Evolutionary conservation across 2,113 vertebrate species (phyloP).

Genomic region (Alligator sinensis): DNA sequence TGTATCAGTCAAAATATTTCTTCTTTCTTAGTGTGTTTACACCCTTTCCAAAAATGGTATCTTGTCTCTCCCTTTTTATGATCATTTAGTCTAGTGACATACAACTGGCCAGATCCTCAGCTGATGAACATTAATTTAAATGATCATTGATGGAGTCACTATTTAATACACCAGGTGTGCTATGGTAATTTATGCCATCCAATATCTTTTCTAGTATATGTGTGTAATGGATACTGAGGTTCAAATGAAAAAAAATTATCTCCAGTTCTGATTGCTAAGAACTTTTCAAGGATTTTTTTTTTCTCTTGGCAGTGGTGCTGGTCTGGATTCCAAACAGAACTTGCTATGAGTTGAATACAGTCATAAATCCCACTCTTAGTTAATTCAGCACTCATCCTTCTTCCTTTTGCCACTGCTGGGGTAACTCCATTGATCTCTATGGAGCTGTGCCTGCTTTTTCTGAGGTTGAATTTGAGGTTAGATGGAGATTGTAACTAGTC

Average conservation of each 20-base stretch:
- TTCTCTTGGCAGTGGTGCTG: neutral
- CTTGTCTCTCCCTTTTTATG: neutral
- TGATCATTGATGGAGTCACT: neutral
- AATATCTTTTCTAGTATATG: neutral
- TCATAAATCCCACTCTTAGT: neutral
- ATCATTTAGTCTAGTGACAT: too few species aligned
- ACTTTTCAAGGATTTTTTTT: neutral
- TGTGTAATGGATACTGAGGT: too few species aligned
- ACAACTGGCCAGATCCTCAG: neutral
- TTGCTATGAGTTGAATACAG: too few species aligned
- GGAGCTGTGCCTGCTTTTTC: accelerated
- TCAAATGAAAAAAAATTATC: neutral
- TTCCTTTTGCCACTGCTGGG: neutral
- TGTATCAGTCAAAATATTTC: neutral
- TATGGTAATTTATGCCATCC: neutral
- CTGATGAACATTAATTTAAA: neutral
- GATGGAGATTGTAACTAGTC: neutral
- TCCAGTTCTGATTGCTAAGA: neutral
- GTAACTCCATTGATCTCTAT: accelerated
- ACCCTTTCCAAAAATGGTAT: neutral
- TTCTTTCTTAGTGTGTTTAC: neutral
- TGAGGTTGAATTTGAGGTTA: neutral
- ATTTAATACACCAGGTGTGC: neutral
- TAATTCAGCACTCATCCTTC: neutral
- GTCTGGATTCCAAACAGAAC: neutral